These are phyloP conservation scores for Toxostoma redivivum DNA, from an alignment of 2,113 vertebrate species.

Conservation along the genomic window DNA sequence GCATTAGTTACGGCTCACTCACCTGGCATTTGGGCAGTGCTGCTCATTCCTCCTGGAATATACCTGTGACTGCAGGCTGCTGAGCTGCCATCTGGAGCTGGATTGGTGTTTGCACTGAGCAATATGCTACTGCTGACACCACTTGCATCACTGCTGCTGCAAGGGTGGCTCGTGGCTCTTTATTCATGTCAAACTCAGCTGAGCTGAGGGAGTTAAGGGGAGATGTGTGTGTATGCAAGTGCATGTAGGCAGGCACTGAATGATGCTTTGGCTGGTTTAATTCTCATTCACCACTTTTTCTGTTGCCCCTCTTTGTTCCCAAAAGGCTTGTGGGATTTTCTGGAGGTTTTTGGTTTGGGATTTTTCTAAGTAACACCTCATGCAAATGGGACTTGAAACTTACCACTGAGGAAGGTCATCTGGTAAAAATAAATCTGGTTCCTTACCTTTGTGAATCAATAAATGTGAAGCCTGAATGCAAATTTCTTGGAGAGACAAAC, in stretches of 20 bases:
- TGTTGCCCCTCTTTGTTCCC: not conserved
- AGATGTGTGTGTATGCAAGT: not conserved
- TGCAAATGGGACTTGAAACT: not conserved
- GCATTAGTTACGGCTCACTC: slow-evolving; percentile 14
- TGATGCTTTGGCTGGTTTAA: not conserved
- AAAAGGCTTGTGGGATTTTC: not conserved
- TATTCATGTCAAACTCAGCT: not conserved
- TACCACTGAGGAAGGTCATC: not conserved
- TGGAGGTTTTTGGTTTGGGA: not conserved
- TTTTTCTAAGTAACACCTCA: not conserved
- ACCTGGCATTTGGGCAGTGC: not conserved
- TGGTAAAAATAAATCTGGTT: not conserved
- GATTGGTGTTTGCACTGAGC: not conserved
- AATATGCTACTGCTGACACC: not conserved
- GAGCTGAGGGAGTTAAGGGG: not conserved
- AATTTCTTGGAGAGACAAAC: not conserved
- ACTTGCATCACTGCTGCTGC: not conserved
- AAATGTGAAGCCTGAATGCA: not conserved
- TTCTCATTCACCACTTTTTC: not conserved
- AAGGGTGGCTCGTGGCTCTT: not conserved
- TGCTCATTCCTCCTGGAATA: not conserved
- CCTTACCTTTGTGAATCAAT: not conserved
- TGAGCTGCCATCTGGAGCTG: slow-evolving; percentile 15
- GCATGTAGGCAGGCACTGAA: accelerated
- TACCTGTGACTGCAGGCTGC: not conserved